Conservation (phyloP, 2,113 vertebrate species). For the Lasiurus borealis region DNA sequence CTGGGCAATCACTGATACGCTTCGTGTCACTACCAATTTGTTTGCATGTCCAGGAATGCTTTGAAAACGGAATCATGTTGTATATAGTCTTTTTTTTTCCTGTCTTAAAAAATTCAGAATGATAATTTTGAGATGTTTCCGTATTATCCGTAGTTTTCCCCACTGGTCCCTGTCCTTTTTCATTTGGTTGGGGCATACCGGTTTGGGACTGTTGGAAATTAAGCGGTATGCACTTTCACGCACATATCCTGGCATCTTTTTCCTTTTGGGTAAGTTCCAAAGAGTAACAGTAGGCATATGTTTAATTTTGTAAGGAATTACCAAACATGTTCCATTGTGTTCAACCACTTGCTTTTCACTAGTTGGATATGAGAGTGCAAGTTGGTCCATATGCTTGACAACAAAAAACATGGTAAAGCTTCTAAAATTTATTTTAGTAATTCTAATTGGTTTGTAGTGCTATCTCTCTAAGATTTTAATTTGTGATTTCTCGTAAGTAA, state of each 20-base stretch:
- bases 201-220: not conserved
- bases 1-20: no score
- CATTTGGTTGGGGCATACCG: not conserved
- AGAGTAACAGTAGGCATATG: not conserved
- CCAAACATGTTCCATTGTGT: not conserved
- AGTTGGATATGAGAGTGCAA: not conserved
- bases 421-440: not conserved
- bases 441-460: not conserved
- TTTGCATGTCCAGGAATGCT: not conserved
- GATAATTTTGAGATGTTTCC: not conserved
- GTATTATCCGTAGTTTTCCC: not conserved
- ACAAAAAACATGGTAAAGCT: not conserved
- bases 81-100: not conserved
- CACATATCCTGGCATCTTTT: not conserved
- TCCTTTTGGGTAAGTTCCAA: not conserved
- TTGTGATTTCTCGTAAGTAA: not conserved
- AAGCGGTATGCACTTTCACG: not conserved
- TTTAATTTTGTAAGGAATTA: not conserved
- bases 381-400: not conserved
- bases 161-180: fast-evolving
- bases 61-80: not conserved
- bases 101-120: not conserved
- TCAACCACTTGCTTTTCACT: not conserved
- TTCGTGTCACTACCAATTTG: not conserved
- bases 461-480: not conserved